Evolutionary conservation across 2,888 invertebrate species (phyloP), one percentile per base, ranked within the genome.

Genomic region (Drosophila austrosaltans): DNA sequence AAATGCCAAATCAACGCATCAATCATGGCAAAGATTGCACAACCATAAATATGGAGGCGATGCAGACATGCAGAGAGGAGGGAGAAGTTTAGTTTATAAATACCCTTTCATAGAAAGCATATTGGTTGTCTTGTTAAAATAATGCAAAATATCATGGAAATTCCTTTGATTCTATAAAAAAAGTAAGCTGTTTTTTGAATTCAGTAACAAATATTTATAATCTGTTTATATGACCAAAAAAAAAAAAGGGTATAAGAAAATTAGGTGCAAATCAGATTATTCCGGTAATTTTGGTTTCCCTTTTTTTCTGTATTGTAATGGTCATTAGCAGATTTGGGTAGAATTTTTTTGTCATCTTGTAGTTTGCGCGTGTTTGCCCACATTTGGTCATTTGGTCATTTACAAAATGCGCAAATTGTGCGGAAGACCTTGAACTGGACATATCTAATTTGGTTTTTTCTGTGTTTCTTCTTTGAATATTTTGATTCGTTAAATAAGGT

Each of bases 1-100:
- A 48, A 79, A 59, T 72, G 73, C 78, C 69, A 82, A 87, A 80
- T 78, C 75, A 81, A 81, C 77, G 79, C 87, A 87, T 84, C 84
- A 89, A 87, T 84, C 84, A 89, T 72, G 12, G 57, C 69, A 63
- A 53, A 30, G 30, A 63, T 84, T 84, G 70, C 89, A 74, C 79
- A 84, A 88, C 39, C 56, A 61, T 58, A 57, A 65, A 68, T 28
- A 54, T 20, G 30, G 53, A n/a, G 28, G 53, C 12, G 53, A n/a
- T 28, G 10, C 12, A 28, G 53, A 6, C n/a, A 28, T 28, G 10
- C 28, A n/a, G 32, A 5, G 2, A 10, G 28, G 32, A 5, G 2
- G 25, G 53, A 28, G 53, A 39, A 22, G 8, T 10, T 48, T 48
- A 48, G 4, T 48, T 22, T 48, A 22, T 48, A 22, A 22, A 22